A percentile compares a stretch with the other conserved stretches of the same genome.
phyloP scores from a whole-genome alignment of 2,888 invertebrate species.

The Epirrhoe tristata region DNA sequence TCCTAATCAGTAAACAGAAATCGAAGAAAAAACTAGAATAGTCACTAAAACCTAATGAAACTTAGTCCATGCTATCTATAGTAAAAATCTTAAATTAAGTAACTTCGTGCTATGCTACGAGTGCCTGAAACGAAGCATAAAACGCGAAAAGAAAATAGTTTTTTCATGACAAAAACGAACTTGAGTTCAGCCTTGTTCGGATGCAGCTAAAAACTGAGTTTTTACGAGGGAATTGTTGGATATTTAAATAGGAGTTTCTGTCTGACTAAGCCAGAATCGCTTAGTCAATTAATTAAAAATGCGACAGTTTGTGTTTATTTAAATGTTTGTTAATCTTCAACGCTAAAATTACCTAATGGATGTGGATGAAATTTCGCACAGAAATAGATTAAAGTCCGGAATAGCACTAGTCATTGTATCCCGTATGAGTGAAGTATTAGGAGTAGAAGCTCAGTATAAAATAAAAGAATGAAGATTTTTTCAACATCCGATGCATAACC shows the following conservation, averaged over 20 bases:
- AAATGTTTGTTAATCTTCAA: too few species aligned
- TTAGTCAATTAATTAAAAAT: not conserved
- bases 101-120: not conserved
- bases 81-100: not conserved
- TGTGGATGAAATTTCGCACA: too few species aligned
- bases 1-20: too few species aligned
- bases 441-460: too few species aligned
- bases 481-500: not conserved
- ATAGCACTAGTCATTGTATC: too few species aligned
- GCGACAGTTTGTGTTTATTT: too few species aligned
- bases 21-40: not conserved
- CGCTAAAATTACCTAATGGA: too few species aligned
- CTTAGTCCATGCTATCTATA: not conserved
- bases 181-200: conserved; percentile 18
- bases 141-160: not conserved
- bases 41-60: not conserved
- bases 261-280: not conserved
- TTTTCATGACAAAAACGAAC: conserved; percentile 19
- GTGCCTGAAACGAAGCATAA: not conserved
- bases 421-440: too few species aligned
- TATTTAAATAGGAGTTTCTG: conserved; percentile 3
- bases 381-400: too few species aligned
- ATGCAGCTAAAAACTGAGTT: conserved; percentile 15
- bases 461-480: not conserved
- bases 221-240: conserved; percentile 9